These are phyloP conservation scores for Drosophila micromelanica DNA, from an alignment of 1,140 invertebrate genomes.

Conservation along the genomic window DNA sequence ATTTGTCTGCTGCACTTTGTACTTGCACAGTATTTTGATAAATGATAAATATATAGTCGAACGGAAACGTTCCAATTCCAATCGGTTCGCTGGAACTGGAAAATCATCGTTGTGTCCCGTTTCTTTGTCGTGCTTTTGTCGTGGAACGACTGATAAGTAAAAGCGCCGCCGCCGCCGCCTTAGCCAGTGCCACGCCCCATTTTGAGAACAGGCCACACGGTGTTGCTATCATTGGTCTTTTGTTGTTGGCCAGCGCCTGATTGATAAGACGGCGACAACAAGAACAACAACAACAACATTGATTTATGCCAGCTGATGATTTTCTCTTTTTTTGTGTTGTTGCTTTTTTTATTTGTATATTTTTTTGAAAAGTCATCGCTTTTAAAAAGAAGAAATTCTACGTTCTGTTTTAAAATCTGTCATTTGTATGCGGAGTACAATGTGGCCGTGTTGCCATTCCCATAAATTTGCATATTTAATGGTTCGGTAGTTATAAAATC, in stretches of 20 bases:
- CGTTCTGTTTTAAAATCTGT: conserved; percentile 16
- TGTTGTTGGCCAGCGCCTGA: conserved; percentile 41
- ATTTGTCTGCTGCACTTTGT: conserved; percentile 27
- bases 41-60: conserved; percentile 8
- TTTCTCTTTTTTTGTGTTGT: conserved; percentile 28
- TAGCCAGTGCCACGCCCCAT: conserved; percentile 22
- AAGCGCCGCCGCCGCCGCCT: conserved; percentile 5
- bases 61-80: conserved; percentile 13
- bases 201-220: conserved; percentile 5
- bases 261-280: conserved; percentile 51
- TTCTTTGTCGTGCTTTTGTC: neutral
- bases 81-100: conserved; percentile 19
- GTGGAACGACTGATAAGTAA: conserved; percentile 34
- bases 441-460: no score
- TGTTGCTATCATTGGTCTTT: conserved; percentile 35
- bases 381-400: conserved; percentile 28
- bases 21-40: conserved; percentile 22
- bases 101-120: conserved; percentile 12
- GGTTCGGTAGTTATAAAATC: neutral
- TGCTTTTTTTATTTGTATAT: neutral
- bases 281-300: conserved; percentile 31
- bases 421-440: neutral
- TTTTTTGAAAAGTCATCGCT: conserved; percentile 34
- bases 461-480: conserved; percentile 11
- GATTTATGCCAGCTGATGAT: conserved; percentile 61